A percentile compares a stretch with the other conserved stretches of the same genome.
phyloP scores from a whole-genome alignment of 2,888 invertebrate genomes.

The Noctua janthina region DNA sequence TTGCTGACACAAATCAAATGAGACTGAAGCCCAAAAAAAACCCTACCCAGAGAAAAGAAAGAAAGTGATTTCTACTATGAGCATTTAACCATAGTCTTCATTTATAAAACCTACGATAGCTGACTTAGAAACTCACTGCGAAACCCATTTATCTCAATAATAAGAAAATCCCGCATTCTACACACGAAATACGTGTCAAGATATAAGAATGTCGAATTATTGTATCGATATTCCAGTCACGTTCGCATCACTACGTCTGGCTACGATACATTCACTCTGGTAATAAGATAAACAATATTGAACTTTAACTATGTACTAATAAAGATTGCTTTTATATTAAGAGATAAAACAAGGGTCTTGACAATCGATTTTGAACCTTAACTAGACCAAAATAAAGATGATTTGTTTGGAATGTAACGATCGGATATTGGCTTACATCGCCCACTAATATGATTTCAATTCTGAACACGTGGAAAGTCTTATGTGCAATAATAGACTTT shows the following conservation, averaged over 20 bases:
- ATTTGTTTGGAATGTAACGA: slow-evolving; percentile 33
- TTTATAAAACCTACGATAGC: slow-evolving; percentile 16
- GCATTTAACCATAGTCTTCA: slow-evolving; percentile 5
- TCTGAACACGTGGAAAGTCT: slow-evolving; percentile 61
- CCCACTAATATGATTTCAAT: slow-evolving; percentile 65
- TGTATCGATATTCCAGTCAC: slow-evolving; percentile 79
- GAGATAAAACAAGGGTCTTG: neutral
- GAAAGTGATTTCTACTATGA: neutral
- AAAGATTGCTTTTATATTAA: slow-evolving; percentile 42
- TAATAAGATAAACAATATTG: slow-evolving; percentile 55
- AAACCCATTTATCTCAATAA: slow-evolving; percentile 66
- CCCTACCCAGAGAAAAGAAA: neutral
- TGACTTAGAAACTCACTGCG: slow-evolving; percentile 31
- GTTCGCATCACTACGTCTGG: slow-evolving; percentile 76
- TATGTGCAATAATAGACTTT: slow-evolving; percentile 59
- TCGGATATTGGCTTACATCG: slow-evolving; percentile 67
- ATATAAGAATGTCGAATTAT: slow-evolving; percentile 71
- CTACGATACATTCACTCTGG: slow-evolving; percentile 64
- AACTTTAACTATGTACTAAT: slow-evolving; percentile 51
- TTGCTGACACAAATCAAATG: neutral
- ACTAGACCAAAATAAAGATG: slow-evolving; percentile 22
- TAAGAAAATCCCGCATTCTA: slow-evolving; percentile 72
- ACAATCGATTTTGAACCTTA: slow-evolving; percentile 59
- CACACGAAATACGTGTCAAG: slow-evolving; percentile 78
- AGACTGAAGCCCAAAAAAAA: slow-evolving; percentile 3